phyloP scores from a whole-genome alignment of 2,888 invertebrate species.

The Meteorus colon region DNA sequence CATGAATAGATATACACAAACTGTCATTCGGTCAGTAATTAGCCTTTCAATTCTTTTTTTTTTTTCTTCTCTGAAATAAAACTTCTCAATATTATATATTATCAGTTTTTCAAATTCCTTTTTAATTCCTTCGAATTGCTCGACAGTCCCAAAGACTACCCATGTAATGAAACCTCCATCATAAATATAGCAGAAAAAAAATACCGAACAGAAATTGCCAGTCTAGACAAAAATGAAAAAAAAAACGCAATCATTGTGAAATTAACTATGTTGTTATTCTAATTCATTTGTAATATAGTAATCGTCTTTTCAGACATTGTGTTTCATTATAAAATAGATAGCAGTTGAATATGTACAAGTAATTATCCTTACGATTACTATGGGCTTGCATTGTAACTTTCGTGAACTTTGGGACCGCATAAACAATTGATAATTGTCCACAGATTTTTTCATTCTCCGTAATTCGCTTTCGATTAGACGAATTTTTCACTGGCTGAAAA shows the following conservation, averaged over 20 bases:
- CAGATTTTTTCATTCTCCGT: conserved; percentile 2
- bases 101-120: conserved; percentile 41
- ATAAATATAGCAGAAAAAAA: conserved; percentile 33
- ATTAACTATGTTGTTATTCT: conserved; percentile 3
- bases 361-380: conserved; percentile 46
- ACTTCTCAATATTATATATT: conserved; percentile 61
- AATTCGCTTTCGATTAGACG: conserved; percentile 52
- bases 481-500: conserved; percentile 68
- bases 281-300: conserved; percentile 29
- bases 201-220: not conserved
- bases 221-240: not conserved
- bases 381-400: not conserved
- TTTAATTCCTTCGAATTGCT: conserved; percentile 58
- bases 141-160: conserved; percentile 66
- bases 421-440: conserved; percentile 49
- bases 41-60: conserved; percentile 49
- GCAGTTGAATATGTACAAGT: conserved; percentile 64
- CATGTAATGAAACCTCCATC: conserved; percentile 31
- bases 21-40: conserved; percentile 65
- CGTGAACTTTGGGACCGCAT: conserved; percentile 59
- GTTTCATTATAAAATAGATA: conserved; percentile 60
- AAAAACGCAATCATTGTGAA: not conserved
- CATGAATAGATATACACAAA: conserved; percentile 53
- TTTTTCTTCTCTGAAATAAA: conserved; percentile 17
- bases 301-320: conserved; percentile 19